These are phyloP conservation scores for Thunnus maccoyii DNA, from an alignment of 2,113 vertebrate genomes.

Conservation along the genomic window DNA sequence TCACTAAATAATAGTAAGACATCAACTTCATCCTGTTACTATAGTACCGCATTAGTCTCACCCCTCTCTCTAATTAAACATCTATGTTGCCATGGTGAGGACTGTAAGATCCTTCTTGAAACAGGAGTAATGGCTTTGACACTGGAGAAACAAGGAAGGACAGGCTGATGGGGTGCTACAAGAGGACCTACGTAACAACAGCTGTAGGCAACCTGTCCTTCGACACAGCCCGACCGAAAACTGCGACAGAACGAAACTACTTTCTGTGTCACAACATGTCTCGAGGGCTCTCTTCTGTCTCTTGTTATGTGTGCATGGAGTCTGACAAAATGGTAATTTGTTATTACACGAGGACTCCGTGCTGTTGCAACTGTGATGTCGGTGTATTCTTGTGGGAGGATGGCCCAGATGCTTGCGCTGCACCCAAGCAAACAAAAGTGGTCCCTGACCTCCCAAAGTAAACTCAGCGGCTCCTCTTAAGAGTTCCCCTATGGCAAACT, in stretches of 20 bases:
- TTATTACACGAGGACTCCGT: slow-evolving; percentile 32
- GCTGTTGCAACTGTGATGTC: slow-evolving; percentile 44
- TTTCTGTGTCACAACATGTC: slow-evolving; percentile 50
- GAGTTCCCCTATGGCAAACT: slow-evolving; percentile 45
- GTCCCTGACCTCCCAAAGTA: slow-evolving; percentile 65
- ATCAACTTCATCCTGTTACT: slow-evolving; percentile 12
- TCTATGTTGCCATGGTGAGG: slow-evolving; percentile 50
- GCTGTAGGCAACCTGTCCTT: slow-evolving; percentile 9
- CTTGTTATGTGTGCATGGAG: slow-evolving; percentile 3
- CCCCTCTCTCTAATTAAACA: slow-evolving; percentile 35
- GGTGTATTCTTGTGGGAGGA: slow-evolving; percentile 46
- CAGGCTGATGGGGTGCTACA: background rate
- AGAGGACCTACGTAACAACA: slow-evolving; percentile 22
- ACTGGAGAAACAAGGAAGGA: slow-evolving; percentile 10
- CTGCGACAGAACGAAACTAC: background rate
- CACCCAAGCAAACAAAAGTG: slow-evolving; percentile 56
- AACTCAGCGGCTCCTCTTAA: slow-evolving; percentile 55
- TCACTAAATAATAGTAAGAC: slow-evolving; percentile 43
- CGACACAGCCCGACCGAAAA: background rate
- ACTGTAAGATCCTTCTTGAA: slow-evolving; percentile 20
- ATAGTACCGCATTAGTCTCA: slow-evolving; percentile 38
- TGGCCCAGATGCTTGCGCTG: slow-evolving; percentile 37
- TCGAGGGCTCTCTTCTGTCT: slow-evolving; percentile 35
- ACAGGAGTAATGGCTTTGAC: slow-evolving; percentile 57
- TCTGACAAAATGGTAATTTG: slow-evolving; percentile 55